Evolutionary conservation across 2,888 invertebrate species (phyloP), one percentile per base, ranked within the genome.

Genomic region (Myopa testacea): DNA sequence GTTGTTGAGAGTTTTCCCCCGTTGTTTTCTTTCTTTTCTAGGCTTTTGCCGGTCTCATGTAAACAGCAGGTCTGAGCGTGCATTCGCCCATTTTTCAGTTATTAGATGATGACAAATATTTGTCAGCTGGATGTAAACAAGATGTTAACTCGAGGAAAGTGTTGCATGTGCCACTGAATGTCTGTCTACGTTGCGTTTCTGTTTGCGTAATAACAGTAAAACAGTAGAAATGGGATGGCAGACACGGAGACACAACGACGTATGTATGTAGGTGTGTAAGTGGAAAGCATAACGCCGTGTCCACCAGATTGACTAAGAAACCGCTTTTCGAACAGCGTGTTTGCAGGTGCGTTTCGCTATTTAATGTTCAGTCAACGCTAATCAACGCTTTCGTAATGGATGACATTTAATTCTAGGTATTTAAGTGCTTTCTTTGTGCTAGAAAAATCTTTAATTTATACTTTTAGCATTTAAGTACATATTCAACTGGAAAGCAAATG

Each of bases 101-200:
- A 26, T 26, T 37, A 65, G 12, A 26, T 16, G 55, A 19, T 70
- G 55, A 55, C 70, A 70, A 70, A 55, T 70, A 70, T 70, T 70
- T 70, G 70, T n/a, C 70, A 70, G 14, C 10, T n/a, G 52, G 12
- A 70, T 37, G 55, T 70, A 26, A 8, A n/a, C 38, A 67, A 40
- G 37, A 37, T 55, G 34, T 70, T 55, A 26, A 55, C 55, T 55
- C 55, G 55, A 37, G 34, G 70, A 70, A 70, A 70, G 70, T 70
- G 70, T 52, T 52, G 34, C 70, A 14, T 69, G 69, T 26, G 45
- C 69, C 50, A 19, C 45, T 50, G n/a, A 45, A 67, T 60, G 5
- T 60, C 5, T n/a, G 62, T 62, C 10, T 8, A 26, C 62, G 19
- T 62, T 45, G 65, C 65, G 38, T 10, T 55, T 14, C 14, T 70